Evolutionary conservation across 2,113 vertebrate species (phyloP), one percentile per base, ranked within the genome.

Genomic region (Fregata magnificens): DNA sequence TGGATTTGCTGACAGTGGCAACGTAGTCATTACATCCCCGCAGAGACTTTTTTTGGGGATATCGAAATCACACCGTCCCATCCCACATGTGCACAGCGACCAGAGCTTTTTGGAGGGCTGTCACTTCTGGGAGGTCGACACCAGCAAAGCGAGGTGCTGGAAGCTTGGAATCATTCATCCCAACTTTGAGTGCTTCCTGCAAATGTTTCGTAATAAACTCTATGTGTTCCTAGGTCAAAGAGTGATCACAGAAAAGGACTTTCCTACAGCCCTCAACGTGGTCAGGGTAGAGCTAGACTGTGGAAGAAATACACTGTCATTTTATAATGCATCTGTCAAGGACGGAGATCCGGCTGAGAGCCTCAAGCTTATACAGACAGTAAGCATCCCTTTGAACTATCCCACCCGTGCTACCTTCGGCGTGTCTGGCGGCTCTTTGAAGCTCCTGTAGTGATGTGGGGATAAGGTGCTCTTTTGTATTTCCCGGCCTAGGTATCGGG

Each of bases 1-100:
- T 8, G 3, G 1, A 18, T 8, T 4, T 6, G 0, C 0, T 32
- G 5, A 1, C 20, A 3, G 3, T 22, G 0, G 0, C 16, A 49
- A 40, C 0, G 0, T 11, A 59, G 2, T 26, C 70, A 3, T 0
- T 34, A 4, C 16, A 45, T 0, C n/a, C n/a, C n/a, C n/a, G n/a
- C n/a, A n/a, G n/a, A n/a, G n/a, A n/a, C n/a, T n/a, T n/a, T n/a
- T n/a, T n/a, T 45, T 45, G 45, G 12, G 4, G 21, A 0, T 2
- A 6, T 3, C 1, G 13, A 2, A 5, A 8, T 1, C 6, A 24
- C 0, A 1, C 16, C 5, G 1, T 25, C 2, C 11, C 26, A 10
- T 13, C 16, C 7, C 5, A n/a, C 5, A 16, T 1, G 2, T 16
- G 19, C 3, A 5, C n/a, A 74, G 87, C 5, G 5, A 9, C 6